Evolutionary conservation across 2,797 vertebrate genomes (phyloP).

Genomic region (Setipinna tenuifilis): DNA sequence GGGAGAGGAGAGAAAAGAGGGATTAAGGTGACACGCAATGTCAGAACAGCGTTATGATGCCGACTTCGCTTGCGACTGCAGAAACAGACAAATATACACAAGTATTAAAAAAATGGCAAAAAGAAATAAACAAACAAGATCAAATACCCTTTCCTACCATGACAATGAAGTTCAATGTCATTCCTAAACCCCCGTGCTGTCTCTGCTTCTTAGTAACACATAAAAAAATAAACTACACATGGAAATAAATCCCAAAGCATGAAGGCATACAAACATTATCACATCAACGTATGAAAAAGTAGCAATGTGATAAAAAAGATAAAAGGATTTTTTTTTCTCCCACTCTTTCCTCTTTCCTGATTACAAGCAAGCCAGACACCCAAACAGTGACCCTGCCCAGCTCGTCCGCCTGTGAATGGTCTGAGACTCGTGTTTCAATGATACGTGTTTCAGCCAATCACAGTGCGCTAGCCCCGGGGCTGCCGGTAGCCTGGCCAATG

Average conservation of each 20-base stretch:
- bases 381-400: constrained; percentile 69
- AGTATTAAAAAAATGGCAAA: background rate
- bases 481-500: constrained; percentile 72
- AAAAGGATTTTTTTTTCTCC: background rate
- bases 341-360: constrained; percentile 37
- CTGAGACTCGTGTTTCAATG: constrained; percentile 66
- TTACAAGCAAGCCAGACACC: constrained; percentile 68
- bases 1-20: background rate
- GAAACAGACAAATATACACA: background rate
- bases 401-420: constrained; percentile 68
- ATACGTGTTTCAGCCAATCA: constrained; percentile 71
- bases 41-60: background rate
- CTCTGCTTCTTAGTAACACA: background rate
- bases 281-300: background rate
- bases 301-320: background rate
- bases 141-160: background rate
- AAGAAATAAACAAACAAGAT: background rate
- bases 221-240: background rate
- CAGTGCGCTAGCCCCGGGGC: constrained; percentile 63
- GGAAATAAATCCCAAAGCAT: background rate
- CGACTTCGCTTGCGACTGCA: background rate
- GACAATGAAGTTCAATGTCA: background rate
- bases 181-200: background rate
- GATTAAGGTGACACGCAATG: background rate
- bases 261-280: background rate